Evolutionary conservation across 2,888 invertebrate species (phyloP).

Genomic region (Pristionchus fissidentatus): DNA sequence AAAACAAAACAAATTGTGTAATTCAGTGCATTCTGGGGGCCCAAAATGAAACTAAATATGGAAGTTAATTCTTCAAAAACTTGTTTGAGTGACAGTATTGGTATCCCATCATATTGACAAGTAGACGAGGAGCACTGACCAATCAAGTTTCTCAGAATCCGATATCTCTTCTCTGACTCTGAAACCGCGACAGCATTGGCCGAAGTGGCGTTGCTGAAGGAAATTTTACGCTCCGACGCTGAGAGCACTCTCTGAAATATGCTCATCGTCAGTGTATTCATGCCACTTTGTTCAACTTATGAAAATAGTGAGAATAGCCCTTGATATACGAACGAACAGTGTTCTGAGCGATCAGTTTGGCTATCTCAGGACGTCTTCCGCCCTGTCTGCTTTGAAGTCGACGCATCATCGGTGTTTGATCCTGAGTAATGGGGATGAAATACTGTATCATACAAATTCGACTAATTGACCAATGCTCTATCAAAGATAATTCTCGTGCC

Average conservation of each 20-base stretch:
- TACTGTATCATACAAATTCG: neutral
- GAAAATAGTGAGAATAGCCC: neutral
- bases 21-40: neutral
- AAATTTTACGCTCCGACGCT: constrained; percentile 50
- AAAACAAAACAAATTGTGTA: neutral
- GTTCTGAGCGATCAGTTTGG: neutral
- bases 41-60: neutral
- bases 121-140: constrained; percentile 46
- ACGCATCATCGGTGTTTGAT: constrained; percentile 51
- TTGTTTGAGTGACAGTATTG: too few relatives aligned
- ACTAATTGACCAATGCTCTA: too few relatives aligned
- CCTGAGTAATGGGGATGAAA: neutral
- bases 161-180: constrained; percentile 49
- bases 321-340: neutral
- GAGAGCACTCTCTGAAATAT: constrained; percentile 48
- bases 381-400: constrained; percentile 52
- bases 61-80: neutral
- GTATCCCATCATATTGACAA: neutral
- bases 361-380: neutral
- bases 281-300: too few relatives aligned
- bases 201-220: constrained; percentile 41
- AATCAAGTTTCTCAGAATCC: constrained; percentile 52
- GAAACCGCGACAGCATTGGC: constrained; percentile 35
- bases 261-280: neutral
- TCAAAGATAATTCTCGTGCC: too few relatives aligned